Conservation (phyloP, 53 echinoderm and acorn worm species). For the Apostichopus leukothele region DNA sequence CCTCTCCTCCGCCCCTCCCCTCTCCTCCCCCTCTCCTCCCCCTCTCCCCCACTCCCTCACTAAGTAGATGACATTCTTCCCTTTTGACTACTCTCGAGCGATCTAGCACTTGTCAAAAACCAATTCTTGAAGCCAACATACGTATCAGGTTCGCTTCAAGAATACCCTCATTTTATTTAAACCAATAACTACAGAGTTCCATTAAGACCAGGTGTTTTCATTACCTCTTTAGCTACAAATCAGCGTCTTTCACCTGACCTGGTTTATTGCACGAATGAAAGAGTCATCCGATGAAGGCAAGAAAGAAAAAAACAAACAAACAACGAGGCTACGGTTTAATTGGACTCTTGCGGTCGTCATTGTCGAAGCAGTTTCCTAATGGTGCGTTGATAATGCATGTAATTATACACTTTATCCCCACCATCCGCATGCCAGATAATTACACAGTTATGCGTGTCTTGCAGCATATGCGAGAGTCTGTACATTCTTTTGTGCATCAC, state of each 20-base stretch:
- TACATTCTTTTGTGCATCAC: too few relatives aligned
- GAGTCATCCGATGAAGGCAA: neutral
- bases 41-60: too few relatives aligned
- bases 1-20: too few relatives aligned
- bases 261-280: neutral
- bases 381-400: too few relatives aligned
- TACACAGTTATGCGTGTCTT: too few relatives aligned
- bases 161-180: neutral
- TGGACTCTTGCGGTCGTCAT: neutral
- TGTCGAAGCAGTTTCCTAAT: too few relatives aligned
- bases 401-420: too few relatives aligned
- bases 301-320: neutral
- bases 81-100: too few relatives aligned
- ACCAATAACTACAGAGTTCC: neutral
- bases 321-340: neutral
- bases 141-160: neutral
- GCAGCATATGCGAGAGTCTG: too few relatives aligned
- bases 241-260: neutral
- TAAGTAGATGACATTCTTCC: too few relatives aligned
- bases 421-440: too few relatives aligned
- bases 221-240: neutral
- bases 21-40: too few relatives aligned
- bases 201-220: neutral
- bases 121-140: neutral
- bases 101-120: neutral